These are phyloP conservation scores for Bothrops jararaca DNA, from an alignment of 2,113 vertebrate species.

Conservation along the genomic window DNA sequence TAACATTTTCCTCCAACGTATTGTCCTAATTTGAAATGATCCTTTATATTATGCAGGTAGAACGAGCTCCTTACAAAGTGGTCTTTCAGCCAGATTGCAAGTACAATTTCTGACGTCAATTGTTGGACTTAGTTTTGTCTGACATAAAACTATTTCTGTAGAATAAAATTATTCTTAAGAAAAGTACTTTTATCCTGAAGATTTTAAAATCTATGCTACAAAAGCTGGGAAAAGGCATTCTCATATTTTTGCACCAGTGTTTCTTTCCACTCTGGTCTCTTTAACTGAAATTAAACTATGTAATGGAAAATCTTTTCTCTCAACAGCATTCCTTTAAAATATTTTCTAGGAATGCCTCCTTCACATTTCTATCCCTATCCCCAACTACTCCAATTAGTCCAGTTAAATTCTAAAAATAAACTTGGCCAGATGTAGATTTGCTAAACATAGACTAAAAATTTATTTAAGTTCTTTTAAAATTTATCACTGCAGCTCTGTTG, in stretches of 20 bases:
- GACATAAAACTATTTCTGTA: not conserved
- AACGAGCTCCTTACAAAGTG: not conserved
- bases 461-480: constrained; percentile 52
- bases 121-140: not conserved
- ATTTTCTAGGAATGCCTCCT: constrained; percentile 44
- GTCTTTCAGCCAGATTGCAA: not conserved
- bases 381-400: constrained; percentile 37
- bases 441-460: constrained; percentile 73
- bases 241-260: not conserved
- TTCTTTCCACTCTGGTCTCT: constrained; percentile 27
- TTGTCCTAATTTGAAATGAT: not conserved
- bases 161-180: not conserved
- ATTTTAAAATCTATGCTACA: not conserved
- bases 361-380: constrained; percentile 35
- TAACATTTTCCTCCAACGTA: not conserved
- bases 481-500: constrained; percentile 43
- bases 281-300: constrained; percentile 50
- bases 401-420: constrained; percentile 66
- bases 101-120: not conserved
- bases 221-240: not conserved
- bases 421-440: constrained; percentile 27
- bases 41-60: not conserved
- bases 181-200: not conserved
- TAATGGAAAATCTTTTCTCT: constrained; percentile 61
- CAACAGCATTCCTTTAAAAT: constrained; percentile 37